phyloP scores from a whole-genome alignment of 2,797 vertebrate species.

The Antennarius maculatus region DNA sequence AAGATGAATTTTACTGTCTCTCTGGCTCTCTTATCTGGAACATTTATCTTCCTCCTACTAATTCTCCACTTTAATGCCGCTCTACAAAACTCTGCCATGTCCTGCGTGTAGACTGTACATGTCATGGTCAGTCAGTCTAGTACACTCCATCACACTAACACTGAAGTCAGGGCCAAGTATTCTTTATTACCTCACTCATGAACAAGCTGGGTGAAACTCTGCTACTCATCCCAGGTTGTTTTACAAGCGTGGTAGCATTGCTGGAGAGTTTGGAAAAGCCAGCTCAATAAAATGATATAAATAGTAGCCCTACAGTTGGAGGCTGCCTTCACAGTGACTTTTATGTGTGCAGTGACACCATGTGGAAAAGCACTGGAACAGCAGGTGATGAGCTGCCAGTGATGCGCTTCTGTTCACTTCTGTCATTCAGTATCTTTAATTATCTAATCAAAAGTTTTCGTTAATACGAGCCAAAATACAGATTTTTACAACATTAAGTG shows the following conservation, averaged over 20 bases:
- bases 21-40: slow-evolving; percentile 47
- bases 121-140: slow-evolving; percentile 32
- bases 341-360: slow-evolving; percentile 63
- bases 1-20: slow-evolving; percentile 68
- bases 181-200: slow-evolving; percentile 46
- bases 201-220: slow-evolving; percentile 35
- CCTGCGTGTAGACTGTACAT: slow-evolving; percentile 2
- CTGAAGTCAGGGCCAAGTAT: slow-evolving; percentile 40
- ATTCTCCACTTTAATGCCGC: slow-evolving; percentile 45
- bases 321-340: slow-evolving; percentile 31
- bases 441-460: no score
- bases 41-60: slow-evolving; percentile 64
- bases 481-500: slow-evolving; percentile 9
- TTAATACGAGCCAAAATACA: background rate
- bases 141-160: slow-evolving; percentile 28
- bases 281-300: slow-evolving; percentile 31
- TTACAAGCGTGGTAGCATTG: slow-evolving; percentile 17
- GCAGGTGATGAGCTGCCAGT: no score
- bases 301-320: background rate
- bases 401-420: no score
- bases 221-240: slow-evolving; percentile 19
- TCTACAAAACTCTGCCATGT: slow-evolving; percentile 36
- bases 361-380: slow-evolving; percentile 55
- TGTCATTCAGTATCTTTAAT: no score
- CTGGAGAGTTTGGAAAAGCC: slow-evolving; percentile 2